A percentile compares a stretch with the other conserved stretches of the same genome.
These are phyloP conservation scores for Apistogramma diplotaenia DNA, from an alignment of 2,113 vertebrate genomes.

Conservation along the genomic window DNA sequence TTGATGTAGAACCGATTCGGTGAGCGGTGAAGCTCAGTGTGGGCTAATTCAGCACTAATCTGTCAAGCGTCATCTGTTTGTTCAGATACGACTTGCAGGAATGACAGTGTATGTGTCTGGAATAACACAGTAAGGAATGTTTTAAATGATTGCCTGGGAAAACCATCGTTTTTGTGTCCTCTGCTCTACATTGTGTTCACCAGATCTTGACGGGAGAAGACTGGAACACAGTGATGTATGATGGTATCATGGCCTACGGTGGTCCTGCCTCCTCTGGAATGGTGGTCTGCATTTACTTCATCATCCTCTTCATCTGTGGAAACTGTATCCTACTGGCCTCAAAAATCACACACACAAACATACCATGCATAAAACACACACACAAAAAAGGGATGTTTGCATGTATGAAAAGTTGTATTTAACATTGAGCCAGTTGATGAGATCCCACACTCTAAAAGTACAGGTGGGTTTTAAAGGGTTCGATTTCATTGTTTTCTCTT, in stretches of 20 bases:
- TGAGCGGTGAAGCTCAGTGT: background rate
- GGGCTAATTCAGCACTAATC: background rate
- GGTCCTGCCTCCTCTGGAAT: constrained; percentile 96
- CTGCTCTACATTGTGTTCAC: background rate
- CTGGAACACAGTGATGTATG: constrained; percentile 99
- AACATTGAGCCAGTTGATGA: background rate
- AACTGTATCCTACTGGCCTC: constrained; percentile 91
- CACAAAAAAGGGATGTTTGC: background rate
- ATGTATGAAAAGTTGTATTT: background rate
- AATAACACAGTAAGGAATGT: background rate
- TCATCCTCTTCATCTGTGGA: constrained; percentile 99
- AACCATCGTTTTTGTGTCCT: background rate
- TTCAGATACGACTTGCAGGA: background rate
- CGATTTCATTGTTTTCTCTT: constrained; percentile 13
- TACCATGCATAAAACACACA: background rate
- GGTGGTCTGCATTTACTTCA: constrained; percentile 99
- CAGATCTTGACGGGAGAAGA: constrained; percentile 99
- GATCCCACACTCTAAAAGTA: background rate
- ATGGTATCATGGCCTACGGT: constrained; percentile 98
- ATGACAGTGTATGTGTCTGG: background rate
- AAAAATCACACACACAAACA: background rate
- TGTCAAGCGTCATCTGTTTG: background rate
- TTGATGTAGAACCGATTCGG: background rate
- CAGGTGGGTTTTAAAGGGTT: background rate
- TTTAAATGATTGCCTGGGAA: background rate